These are phyloP conservation scores for Premnoplex brunnescens DNA, from an alignment of 2,797 vertebrate genomes.

Conservation along the genomic window DNA sequence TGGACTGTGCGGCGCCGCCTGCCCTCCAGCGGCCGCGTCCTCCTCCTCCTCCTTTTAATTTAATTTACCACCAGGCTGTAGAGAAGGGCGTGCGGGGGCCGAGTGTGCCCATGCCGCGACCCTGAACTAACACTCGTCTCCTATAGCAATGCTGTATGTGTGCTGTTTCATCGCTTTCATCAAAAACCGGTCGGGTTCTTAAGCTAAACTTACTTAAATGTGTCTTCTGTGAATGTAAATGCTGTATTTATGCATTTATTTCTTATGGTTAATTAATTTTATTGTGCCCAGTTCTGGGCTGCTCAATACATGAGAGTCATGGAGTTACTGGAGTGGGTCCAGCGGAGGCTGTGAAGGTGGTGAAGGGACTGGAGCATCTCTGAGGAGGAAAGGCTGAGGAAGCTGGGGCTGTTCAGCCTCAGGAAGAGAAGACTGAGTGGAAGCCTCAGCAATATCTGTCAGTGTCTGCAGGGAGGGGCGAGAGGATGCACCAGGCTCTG, in stretches of 20 bases:
- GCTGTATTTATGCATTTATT: neutral
- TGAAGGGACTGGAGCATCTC: neutral
- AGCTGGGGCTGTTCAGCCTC: neutral
- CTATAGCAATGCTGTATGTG: accelerated
- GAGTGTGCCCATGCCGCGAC: accelerated
- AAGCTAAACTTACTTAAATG: neutral
- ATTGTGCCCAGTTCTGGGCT: neutral
- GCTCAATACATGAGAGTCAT: too few species aligned
- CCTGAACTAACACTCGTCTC: too few species aligned
- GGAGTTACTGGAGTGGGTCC: too few species aligned
- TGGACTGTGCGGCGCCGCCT: neutral
- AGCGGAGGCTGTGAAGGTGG: neutral
- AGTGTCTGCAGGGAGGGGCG: neutral
- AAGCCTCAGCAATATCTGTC: neutral
- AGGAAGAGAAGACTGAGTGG: neutral
- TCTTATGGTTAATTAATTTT: neutral
- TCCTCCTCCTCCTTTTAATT: neutral
- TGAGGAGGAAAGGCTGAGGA: neutral
- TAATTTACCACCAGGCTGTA: accelerated
- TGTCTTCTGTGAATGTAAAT: too few species aligned
- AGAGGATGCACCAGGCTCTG: neutral
- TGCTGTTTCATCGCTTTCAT: accelerated
- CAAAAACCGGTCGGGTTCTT: neutral
- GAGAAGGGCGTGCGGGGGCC: accelerated
- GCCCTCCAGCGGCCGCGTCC: neutral